Conservation (phyloP, 30 jellyfish, hydroid and myxozoan species). For the Sanderia malayensis region DNA sequence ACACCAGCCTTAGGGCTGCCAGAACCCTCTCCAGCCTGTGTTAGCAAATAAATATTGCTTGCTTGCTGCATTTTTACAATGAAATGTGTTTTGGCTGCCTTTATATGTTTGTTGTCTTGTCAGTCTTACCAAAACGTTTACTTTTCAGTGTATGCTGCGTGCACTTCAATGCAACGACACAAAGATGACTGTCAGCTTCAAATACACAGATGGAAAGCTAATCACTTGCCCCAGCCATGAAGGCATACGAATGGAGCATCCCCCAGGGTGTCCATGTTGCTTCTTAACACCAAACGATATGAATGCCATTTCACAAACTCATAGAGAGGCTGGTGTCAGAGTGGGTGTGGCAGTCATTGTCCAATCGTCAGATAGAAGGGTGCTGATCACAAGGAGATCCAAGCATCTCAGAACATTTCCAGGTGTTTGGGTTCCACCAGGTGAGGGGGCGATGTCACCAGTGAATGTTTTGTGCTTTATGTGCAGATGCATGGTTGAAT, state of each 20-base stretch:
- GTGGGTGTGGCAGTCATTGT: slow-evolving; percentile 62
- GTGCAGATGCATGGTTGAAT: too few species aligned
- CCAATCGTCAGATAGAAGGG: slow-evolving; percentile 54
- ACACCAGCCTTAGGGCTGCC: too few species aligned
- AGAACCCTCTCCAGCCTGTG: too few species aligned
- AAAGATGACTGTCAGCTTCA: slow-evolving; percentile 64
- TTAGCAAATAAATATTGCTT: too few species aligned
- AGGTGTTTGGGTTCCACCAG: slow-evolving; percentile 88
- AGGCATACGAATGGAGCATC: slow-evolving; percentile 58
- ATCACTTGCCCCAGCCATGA: slow-evolving; percentile 33
- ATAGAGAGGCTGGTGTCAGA: slow-evolving; percentile 37
- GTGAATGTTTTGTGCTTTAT: too few species aligned
- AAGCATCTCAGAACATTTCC: slow-evolving; percentile 71
- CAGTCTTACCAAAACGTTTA: too few species aligned
- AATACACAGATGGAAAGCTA: slow-evolving; percentile 38
- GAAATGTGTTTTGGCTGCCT: too few species aligned
- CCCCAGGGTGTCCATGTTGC: slow-evolving; percentile 68
- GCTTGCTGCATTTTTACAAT: too few species aligned
- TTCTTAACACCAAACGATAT: slow-evolving; percentile 39
- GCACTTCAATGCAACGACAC: slow-evolving; percentile 34
- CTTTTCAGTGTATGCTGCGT: slow-evolving; percentile 49
- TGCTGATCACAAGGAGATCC: slow-evolving; percentile 62
- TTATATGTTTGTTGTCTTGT: too few species aligned
- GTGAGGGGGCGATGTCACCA: too few species aligned
- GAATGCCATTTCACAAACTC: slow-evolving; percentile 11